Conservation (phyloP, 2,113 vertebrate genomes). For the Tachuris rubrigastra region DNA sequence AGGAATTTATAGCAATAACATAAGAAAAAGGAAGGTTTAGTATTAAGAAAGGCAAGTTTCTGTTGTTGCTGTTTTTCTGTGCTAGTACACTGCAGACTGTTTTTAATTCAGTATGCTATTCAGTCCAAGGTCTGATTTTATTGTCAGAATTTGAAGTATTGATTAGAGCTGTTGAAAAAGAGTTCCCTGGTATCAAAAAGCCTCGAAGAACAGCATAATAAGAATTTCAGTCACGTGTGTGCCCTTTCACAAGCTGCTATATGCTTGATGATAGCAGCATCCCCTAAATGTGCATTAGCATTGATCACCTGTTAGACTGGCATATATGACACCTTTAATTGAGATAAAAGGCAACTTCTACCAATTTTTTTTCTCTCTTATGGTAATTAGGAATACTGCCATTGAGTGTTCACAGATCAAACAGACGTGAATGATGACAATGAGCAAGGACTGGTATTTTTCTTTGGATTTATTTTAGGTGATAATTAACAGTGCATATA, state of each 20-base stretch:
- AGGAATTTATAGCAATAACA: background rate
- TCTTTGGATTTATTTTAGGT: background rate
- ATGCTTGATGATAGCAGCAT: background rate
- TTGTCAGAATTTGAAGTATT: slow-evolving; percentile 33
- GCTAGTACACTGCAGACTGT: background rate
- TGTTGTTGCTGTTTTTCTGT: background rate
- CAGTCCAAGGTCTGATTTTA: background rate
- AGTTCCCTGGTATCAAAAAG: background rate
- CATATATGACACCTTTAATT: background rate
- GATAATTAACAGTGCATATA: background rate
- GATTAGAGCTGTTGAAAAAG: slow-evolving; percentile 3
- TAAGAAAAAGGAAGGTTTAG: background rate
- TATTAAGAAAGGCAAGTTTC: background rate
- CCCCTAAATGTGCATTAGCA: background rate
- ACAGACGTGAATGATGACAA: background rate
- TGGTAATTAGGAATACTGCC: background rate
- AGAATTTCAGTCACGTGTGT: background rate
- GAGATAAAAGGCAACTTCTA: background rate
- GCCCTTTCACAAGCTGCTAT: background rate
- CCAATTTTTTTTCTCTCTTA: background rate
- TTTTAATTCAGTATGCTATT: background rate
- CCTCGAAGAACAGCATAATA: background rate
- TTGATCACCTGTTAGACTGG: background rate
- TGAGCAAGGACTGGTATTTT: background rate
- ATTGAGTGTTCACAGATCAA: background rate